These are phyloP conservation scores for Cheiracanthium punctorium DNA, from an alignment of 2,888 invertebrate genomes.

Conservation along the genomic window DNA sequence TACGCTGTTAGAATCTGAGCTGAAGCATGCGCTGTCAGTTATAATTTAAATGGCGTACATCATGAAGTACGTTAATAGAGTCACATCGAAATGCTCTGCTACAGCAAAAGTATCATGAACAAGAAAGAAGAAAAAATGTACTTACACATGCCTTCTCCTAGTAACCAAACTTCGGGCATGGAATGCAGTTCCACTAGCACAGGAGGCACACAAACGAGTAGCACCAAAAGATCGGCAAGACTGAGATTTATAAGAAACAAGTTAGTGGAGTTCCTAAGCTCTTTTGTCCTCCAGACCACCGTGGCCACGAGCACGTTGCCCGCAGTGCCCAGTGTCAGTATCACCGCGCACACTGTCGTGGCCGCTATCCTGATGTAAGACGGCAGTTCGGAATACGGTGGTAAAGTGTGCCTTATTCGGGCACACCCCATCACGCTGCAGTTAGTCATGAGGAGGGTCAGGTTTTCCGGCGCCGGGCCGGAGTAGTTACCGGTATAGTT, in stretches of 20 bases:
- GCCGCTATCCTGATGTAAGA: constrained; percentile 91
- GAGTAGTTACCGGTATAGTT: constrained; percentile 21
- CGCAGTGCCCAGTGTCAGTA: constrained; percentile 91
- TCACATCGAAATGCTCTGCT: too few relatives aligned
- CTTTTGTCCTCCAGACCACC: constrained; percentile 92
- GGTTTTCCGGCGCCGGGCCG: constrained; percentile 49
- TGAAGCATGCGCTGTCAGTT: too few relatives aligned
- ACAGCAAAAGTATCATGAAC: too few relatives aligned
- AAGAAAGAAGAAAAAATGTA: too few relatives aligned
- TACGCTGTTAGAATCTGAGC: too few relatives aligned
- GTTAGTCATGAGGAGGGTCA: constrained; percentile 37
- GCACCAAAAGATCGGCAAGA: constrained; percentile 92
- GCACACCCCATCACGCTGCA: constrained; percentile 19
- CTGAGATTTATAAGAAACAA: constrained; percentile 95
- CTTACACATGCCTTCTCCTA: constrained; percentile 96
- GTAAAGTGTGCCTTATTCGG: background rate
- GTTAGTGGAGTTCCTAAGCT: constrained; percentile 96
- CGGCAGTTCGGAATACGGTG: constrained; percentile 80
- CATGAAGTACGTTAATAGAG: too few relatives aligned
- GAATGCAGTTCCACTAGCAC: constrained; percentile 95
- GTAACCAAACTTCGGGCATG: constrained; percentile 92
- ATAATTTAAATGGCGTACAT: too few relatives aligned
- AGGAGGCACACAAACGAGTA: constrained; percentile 93
- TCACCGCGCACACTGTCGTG: constrained; percentile 89
- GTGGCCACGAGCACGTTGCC: constrained; percentile 96